Evolutionary conservation across 2,888 invertebrate genomes (phyloP).

Genomic region (Hofmannophila pseudospretella): DNA sequence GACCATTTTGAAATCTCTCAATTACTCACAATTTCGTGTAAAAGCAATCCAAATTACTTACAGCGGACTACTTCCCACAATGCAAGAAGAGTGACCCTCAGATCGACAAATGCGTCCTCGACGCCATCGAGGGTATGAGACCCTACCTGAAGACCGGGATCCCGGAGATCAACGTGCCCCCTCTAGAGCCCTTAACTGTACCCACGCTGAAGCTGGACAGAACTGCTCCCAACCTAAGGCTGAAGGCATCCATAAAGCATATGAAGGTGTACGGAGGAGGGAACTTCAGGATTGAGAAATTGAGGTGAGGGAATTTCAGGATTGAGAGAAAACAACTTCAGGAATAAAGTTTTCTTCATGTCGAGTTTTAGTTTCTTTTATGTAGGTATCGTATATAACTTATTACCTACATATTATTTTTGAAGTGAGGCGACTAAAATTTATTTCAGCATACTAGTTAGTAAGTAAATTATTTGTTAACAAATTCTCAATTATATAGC

Average conservation of each 20-base stretch:
- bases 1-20: no score
- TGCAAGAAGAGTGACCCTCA: slow-evolving; percentile 81
- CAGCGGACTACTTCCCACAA: slow-evolving; percentile 80
- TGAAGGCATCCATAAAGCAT: slow-evolving; percentile 82
- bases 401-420: no score
- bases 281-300: slow-evolving; percentile 79
- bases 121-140: slow-evolving; percentile 77
- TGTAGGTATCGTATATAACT: no score
- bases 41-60: no score
- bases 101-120: slow-evolving; percentile 78
- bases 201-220: slow-evolving; percentile 83
- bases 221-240: slow-evolving; percentile 81
- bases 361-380: no score
- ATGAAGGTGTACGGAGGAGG: slow-evolving; percentile 81
- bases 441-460: no score
- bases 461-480: no score
- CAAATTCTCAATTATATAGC: no score
- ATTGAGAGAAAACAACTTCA: no score
- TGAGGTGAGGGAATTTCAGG: slow-evolving; percentile 73
- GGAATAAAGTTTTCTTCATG: no score
- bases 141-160: slow-evolving; percentile 80
- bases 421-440: no score
- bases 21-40: no score
- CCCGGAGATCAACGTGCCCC: slow-evolving; percentile 80
- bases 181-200: slow-evolving; percentile 83